These are phyloP conservation scores for Agrypnus murinus DNA, from an alignment of 2,888 invertebrate genomes.

Conservation along the genomic window DNA sequence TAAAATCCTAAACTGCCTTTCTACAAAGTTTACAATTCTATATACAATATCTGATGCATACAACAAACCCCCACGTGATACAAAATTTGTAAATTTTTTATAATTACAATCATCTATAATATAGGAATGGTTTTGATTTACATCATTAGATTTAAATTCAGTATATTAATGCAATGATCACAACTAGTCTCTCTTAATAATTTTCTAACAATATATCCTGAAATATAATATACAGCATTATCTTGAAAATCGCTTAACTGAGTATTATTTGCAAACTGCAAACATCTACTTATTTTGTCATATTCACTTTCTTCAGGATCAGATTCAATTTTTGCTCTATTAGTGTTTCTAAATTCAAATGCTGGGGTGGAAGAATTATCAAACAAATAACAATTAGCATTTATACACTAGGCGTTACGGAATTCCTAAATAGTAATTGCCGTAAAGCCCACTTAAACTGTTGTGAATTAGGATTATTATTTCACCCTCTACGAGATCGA, in stretches of 20 bases:
- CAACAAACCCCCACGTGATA: slow-evolving; percentile 16
- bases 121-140: slow-evolving; percentile 1
- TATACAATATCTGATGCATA: slow-evolving; percentile 14
- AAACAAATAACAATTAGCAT: too few species aligned
- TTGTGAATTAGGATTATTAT: slow-evolving; percentile 55
- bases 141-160: background rate
- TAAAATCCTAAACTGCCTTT: slow-evolving; percentile 14
- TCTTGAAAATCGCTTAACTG: too few species aligned
- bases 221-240: slow-evolving; percentile 48
- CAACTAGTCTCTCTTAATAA: background rate
- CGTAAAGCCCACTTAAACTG: slow-evolving; percentile 56
- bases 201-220: slow-evolving; percentile 43
- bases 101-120: background rate
- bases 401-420: too few species aligned
- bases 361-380: too few species aligned
- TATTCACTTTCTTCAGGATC: too few species aligned
- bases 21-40: slow-evolving; percentile 7
- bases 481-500: slow-evolving; percentile 55
- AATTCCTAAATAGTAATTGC: slow-evolving; percentile 55
- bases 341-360: too few species aligned
- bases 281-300: too few species aligned
- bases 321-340: too few species aligned
- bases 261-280: too few species aligned
- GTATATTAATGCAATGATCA: background rate
- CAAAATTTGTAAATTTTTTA: slow-evolving; percentile 25